Base-by-base conservation (phyloP, 2,113 vertebrate species). In the Tor tambroides region DNA sequence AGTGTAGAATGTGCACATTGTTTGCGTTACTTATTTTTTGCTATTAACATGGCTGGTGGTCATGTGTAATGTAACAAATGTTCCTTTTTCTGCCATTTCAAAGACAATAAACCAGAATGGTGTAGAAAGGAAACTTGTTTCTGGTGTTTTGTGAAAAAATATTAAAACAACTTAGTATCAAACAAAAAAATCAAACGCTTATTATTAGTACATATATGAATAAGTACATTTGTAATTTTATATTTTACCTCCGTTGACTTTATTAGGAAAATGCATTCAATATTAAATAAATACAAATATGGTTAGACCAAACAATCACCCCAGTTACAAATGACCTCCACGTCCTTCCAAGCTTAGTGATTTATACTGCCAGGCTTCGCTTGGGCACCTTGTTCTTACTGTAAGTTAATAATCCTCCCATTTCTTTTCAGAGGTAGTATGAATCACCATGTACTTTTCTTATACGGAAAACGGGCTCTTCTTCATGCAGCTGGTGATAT, bases 1-100 rank as follows among this genome's bases (percentile, higher is more conserved):
- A 92, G 91, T 86, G 87, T 95, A 92, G 91, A 89, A 88, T 4
- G 75, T 91, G 91, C 93, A 93, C 91, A 92, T 93, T 85, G 90
- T 91, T 85, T 87, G 89, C 91, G 91, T 93, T 91, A 89, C 91
- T 74, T 91, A 90, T 85, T 86, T 91, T 89, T 46, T 89, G 86
- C 88, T 83, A 46, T 12, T 54, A 72, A 74, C 15, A 56, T 59
- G 43, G 32, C 28, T 80, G 15, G 43, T 35, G 83, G 89, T 80
- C 80, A 79, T 43, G 89, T 85, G 71, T 90, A 90, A 86, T 92
- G 93, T 93, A 90, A 89, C 86, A 85, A 28, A 88, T 83, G 19
- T 23, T 72, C 12, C 51, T 89, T 89, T 92, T 89, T 89, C 84
- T 90, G 91, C 91, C 7, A 92, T 89, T 90, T 88, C 72, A 30